phyloP scores from a whole-genome alignment of 2,797 vertebrate species.

The Microchirus variegatus region DNA sequence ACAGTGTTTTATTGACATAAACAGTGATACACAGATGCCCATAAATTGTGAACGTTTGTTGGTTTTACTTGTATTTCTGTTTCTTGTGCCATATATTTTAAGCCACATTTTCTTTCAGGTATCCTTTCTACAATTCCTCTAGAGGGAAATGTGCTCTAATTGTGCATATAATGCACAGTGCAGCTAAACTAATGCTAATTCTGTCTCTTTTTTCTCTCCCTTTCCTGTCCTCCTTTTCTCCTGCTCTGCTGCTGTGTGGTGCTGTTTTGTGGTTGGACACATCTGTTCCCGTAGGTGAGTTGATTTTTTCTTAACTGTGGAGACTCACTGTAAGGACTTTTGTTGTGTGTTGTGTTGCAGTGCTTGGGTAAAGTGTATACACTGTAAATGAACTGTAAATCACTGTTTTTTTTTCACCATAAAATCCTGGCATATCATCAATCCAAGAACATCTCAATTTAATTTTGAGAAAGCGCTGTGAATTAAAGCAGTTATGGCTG shows the following conservation, averaged over 20 bases:
- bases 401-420: slow-evolving; percentile 27
- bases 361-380: background rate
- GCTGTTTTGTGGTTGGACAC: slow-evolving; percentile 38
- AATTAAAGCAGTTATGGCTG: slow-evolving; percentile 31
- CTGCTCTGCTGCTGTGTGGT: slow-evolving; percentile 23
- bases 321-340: slow-evolving; percentile 6
- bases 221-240: background rate
- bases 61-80: slow-evolving; percentile 26
- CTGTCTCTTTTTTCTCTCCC: slow-evolving; percentile 32
- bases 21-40: slow-evolving; percentile 15
- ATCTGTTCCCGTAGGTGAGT: slow-evolving; percentile 65
- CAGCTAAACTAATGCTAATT: slow-evolving; percentile 50
- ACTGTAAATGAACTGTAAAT: slow-evolving; percentile 17
- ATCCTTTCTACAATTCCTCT: slow-evolving; percentile 13
- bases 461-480: slow-evolving; percentile 27
- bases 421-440: slow-evolving; percentile 33
- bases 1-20: slow-evolving; percentile 34
- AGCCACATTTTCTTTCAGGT: slow-evolving; percentile 20
- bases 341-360: background rate
- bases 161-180: slow-evolving; percentile 30
- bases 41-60: slow-evolving; percentile 32
- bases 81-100: slow-evolving; percentile 33
- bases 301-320: slow-evolving; percentile 29
- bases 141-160: slow-evolving; percentile 30
- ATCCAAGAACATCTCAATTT: slow-evolving; percentile 22